Conservation (phyloP, 2,888 invertebrate species). For the Caenorhabditis sp. region DNA sequence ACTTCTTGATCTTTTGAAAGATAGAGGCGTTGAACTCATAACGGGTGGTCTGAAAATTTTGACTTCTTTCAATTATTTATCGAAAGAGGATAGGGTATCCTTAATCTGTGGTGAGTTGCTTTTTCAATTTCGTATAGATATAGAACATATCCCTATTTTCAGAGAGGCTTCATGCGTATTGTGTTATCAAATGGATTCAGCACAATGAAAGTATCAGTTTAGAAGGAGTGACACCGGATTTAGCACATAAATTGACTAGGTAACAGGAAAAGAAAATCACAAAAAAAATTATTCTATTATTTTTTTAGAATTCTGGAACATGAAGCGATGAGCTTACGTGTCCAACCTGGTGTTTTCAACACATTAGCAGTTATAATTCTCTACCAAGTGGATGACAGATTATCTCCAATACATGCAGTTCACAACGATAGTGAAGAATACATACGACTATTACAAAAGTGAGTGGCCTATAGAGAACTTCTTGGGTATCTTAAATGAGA, state of each 20-base stretch:
- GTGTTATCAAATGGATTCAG: constrained; percentile 40
- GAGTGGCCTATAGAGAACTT: not conserved
- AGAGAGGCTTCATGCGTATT: constrained; percentile 28
- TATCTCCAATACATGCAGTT: not conserved
- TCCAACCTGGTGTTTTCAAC: constrained; percentile 41
- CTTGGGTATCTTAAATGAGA: not conserved
- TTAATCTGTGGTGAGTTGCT: constrained; percentile 18
- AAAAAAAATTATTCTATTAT: too few relatives aligned
- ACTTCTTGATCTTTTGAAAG: constrained; percentile 18
- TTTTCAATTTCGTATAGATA: not conserved
- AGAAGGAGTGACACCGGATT: constrained; percentile 2
- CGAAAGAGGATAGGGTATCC: constrained; percentile 5
- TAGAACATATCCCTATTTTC: too few relatives aligned
- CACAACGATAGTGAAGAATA: not conserved
- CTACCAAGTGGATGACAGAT: not conserved
- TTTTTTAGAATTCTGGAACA: constrained; percentile 10
- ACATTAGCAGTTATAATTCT: constrained; percentile 21
- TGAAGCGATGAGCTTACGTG: constrained; percentile 16
- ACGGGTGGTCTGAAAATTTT: constrained; percentile 19
- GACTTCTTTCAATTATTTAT: constrained; percentile 18
- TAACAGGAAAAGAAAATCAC: too few relatives aligned
- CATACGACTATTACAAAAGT: constrained; percentile 7
- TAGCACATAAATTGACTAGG: constrained; percentile 11
- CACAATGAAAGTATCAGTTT: constrained; percentile 29
- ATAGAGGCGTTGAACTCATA: constrained; percentile 10